Percentiles rank a stretch among this genome's conserved stretches.
These are phyloP conservation scores for Tragelaphus buxtoni DNA, from an alignment of 2,113 vertebrate species.

Conservation along the genomic window DNA sequence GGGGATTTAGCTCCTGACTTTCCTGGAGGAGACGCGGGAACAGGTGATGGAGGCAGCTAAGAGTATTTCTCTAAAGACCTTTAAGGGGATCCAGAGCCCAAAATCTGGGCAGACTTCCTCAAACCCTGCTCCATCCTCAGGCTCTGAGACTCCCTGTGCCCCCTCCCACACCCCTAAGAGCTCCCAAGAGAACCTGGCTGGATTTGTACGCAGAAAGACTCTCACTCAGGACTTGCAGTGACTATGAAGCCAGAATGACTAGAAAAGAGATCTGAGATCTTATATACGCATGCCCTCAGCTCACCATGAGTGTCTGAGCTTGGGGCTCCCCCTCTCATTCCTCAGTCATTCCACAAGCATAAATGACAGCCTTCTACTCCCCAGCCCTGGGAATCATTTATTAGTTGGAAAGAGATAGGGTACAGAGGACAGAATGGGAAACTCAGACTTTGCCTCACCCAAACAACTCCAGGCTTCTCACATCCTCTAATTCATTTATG, in stretches of 20 bases:
- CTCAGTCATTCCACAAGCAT: background rate
- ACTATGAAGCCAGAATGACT: background rate
- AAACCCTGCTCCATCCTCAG: background rate
- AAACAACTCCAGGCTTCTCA: background rate
- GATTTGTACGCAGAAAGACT: background rate
- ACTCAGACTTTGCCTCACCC: background rate
- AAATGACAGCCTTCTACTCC: background rate
- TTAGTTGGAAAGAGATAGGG: background rate
- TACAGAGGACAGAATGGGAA: background rate
- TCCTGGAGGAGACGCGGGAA: background rate
- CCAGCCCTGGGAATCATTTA: background rate
- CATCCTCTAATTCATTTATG: background rate
- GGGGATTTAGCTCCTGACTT: conserved; percentile 58
- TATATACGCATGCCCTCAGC: background rate
- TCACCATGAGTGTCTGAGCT: background rate
- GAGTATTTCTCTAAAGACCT: background rate
- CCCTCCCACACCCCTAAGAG: background rate
- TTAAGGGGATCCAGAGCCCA: background rate
- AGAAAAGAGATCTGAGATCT: background rate
- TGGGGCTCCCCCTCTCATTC: accelerated
- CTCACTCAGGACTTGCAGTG: background rate
- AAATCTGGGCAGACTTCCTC: background rate
- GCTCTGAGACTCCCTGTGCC: background rate
- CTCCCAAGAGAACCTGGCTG: background rate
- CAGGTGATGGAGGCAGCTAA: background rate